Evolutionary conservation across 2,113 vertebrate species (phyloP), one percentile per base, ranked within the genome.

Genomic region (Brienomyrus longianalis): DNA sequence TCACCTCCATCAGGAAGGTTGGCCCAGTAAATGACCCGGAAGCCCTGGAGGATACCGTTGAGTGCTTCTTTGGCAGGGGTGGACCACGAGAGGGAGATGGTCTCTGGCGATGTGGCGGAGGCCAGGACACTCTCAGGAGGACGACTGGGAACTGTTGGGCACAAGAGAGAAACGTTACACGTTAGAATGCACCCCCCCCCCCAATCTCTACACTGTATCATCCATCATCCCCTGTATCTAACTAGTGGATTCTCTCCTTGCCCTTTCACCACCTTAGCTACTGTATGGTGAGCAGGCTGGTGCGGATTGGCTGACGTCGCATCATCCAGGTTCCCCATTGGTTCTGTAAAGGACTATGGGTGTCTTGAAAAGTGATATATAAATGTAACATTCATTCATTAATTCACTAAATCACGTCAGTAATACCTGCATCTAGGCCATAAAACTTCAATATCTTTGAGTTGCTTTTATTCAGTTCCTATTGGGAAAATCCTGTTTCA

Each of bases 21-120:
- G 92, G 98, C 98, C 98, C 98, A 99, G 95, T 98, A 99, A 92
- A 99, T 99, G 91, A 99, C 97, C 86, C 98, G 95, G 95, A 99
- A 99, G 11, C 98, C 98, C 94, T 98, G 98, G 85, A 99, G 97
- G 95, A 99, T 98, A 45, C 98, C 98, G 0, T 99, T 99, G 89
- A 99, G 95, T 11, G 98, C 96, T 90, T 99, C 98, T 94, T 98
- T 97, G 27, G 98, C 96, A 47, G 99, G 93, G 0, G 97, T 96
- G 90, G 98, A 97, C 98, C 98, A 99, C 90, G 98, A 98, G 83
- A 99, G 97, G 0, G 98, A 98, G 91, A 99, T 99, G 90, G 97
- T 98, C 93, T 99, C 98, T 4, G 98, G 98, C 39, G 98, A 99
- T 13, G 97, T 98, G 87, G 98, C 98, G 90, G 97, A 96, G 88